Percentiles rank a stretch among this genome's conserved stretches.
Conservation (phyloP, 2,888 invertebrate genomes). For the Epicampocera succincta region DNA sequence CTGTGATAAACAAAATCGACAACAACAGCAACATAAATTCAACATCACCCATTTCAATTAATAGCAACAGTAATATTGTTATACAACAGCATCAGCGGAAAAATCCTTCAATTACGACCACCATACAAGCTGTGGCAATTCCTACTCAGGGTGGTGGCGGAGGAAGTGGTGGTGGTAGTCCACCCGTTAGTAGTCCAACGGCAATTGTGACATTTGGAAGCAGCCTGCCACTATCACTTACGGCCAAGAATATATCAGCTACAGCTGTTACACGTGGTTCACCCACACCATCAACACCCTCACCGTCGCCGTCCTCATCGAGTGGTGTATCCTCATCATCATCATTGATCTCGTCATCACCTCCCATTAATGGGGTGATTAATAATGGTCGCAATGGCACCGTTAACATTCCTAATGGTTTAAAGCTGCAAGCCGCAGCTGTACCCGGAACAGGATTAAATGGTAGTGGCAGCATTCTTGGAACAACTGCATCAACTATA, state of each 20-base stretch:
- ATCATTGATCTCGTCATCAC: conserved; percentile 76
- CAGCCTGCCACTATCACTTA: conserved; percentile 75
- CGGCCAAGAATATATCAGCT: conserved; percentile 76
- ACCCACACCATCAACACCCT: conserved; percentile 81
- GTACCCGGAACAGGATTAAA: conserved; percentile 51
- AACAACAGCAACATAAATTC: conserved; percentile 69
- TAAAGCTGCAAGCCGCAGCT: conserved; percentile 73
- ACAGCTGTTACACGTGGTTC: conserved; percentile 78
- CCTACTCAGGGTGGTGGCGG: conserved; percentile 42
- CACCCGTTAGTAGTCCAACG: conserved; percentile 64
- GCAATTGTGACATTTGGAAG: conserved; percentile 64
- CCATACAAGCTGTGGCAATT: conserved; percentile 62
- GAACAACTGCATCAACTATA: conserved; percentile 73
- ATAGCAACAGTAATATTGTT: conserved; percentile 65
- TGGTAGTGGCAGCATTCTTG: conserved; percentile 64
- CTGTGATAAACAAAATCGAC: conserved; percentile 80
- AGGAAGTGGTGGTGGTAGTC: conserved; percentile 57
- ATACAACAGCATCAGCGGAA: conserved; percentile 66
- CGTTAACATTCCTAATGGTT: conserved; percentile 74
- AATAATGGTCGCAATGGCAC: conserved; percentile 72
- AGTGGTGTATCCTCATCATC: conserved; percentile 81
- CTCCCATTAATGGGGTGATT: conserved; percentile 75
- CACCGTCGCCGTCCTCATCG: conserved; percentile 80
- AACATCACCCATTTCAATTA: conserved; percentile 63
- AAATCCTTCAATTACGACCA: conserved; percentile 57